Evolutionary conservation across 2,113 vertebrate species (phyloP).

Genomic region (Daphoenositta chrysoptera): DNA sequence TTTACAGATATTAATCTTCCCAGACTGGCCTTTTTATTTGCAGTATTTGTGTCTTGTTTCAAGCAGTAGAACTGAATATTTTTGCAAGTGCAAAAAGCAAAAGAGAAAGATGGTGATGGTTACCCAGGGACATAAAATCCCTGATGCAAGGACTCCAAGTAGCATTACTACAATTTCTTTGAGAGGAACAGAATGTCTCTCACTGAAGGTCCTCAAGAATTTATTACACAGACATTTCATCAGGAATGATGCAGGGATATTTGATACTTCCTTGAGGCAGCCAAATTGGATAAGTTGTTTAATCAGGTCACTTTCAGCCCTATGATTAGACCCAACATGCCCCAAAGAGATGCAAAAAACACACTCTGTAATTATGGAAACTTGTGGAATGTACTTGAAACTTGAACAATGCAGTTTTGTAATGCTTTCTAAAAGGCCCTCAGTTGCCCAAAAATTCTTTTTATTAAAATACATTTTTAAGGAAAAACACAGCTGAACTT

Average conservation of each 20-base stretch:
- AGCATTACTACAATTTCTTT: neutral
- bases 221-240: neutral
- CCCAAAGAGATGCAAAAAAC: neutral
- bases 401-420: neutral
- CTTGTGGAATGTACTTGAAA: neutral
- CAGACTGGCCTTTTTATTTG: neutral
- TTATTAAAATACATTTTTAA: neutral
- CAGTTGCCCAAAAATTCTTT: neutral
- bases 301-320: neutral
- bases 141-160: neutral
- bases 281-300: neutral
- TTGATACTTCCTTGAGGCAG: neutral
- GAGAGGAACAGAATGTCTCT: neutral
- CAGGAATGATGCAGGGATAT: neutral
- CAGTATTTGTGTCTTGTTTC: neutral
- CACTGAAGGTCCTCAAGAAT: neutral
- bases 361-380: neutral
- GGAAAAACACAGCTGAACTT: neutral
- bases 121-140: neutral
- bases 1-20: neutral
- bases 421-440: neutral
- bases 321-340: neutral
- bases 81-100: neutral
- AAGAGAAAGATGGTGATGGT: neutral
- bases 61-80: neutral